Evolutionary conservation across 2,113 vertebrate species (phyloP).

Genomic region (Etheostoma cragini): DNA sequence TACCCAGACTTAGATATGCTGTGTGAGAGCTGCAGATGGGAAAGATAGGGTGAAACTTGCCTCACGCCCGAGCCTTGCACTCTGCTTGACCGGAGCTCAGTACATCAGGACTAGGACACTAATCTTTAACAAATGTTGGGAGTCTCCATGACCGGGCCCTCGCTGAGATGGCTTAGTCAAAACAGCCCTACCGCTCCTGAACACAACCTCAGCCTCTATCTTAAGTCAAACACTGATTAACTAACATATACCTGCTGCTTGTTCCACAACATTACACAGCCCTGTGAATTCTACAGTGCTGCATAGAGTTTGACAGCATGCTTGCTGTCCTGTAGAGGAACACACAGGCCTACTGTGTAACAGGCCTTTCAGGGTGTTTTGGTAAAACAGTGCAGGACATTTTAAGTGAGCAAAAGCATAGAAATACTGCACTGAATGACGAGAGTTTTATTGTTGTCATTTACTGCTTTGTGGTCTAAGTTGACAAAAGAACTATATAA

Average conservation of each 20-base stretch:
- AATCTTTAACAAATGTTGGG: constrained; percentile 86
- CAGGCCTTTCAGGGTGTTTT: constrained; percentile 38
- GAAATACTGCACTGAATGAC: constrained; percentile 13
- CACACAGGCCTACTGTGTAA: constrained; percentile 52
- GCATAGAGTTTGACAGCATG: constrained; percentile 66
- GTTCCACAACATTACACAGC: constrained; percentile 66
- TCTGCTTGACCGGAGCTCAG: constrained; percentile 79
- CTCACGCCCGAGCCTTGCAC: constrained; percentile 72
- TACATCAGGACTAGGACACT: constrained; percentile 75
- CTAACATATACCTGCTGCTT: constrained; percentile 84
- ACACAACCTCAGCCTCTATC: constrained; percentile 63
- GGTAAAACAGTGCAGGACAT: constrained; percentile 54
- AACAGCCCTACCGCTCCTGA: constrained; percentile 78
- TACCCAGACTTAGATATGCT: constrained; percentile 45
- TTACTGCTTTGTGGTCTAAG: background rate
- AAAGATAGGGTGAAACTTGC: constrained; percentile 68
- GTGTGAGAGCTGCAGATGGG: constrained; percentile 74
- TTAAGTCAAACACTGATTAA: constrained; percentile 78
- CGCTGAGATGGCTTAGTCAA: constrained; percentile 83
- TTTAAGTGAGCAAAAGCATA: constrained; percentile 20
- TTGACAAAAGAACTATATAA: background rate
- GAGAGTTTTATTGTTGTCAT: constrained; percentile 10
- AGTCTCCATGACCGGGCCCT: constrained; percentile 81
- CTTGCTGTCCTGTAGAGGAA: constrained; percentile 48
- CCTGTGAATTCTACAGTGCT: constrained; percentile 26